Conservation (phyloP, 2,888 invertebrate genomes). For the Ceriagrion tenellum region DNA sequence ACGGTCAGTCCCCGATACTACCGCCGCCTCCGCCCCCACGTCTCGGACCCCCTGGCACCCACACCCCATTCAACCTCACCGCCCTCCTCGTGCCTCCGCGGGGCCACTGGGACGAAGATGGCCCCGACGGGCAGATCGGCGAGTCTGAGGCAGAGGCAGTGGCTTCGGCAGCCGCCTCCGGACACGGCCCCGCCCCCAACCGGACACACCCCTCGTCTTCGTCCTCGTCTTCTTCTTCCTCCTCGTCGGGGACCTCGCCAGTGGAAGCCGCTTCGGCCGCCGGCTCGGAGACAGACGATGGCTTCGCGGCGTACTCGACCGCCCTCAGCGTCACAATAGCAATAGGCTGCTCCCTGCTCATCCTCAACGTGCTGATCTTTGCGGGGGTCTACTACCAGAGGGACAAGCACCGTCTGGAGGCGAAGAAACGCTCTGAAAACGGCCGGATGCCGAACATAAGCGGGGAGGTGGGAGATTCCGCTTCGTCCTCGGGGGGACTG, state of each 20-base stretch:
- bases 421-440: slow-evolving; percentile 88
- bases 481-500: slow-evolving; percentile 76
- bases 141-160: slow-evolving; percentile 74
- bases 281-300: slow-evolving; percentile 82
- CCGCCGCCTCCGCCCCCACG: slow-evolving; percentile 79
- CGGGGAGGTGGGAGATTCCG: slow-evolving; percentile 84
- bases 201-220: slow-evolving; percentile 76
- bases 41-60: slow-evolving; percentile 75
- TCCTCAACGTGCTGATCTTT: slow-evolving; percentile 95
- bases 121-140: slow-evolving; percentile 78
- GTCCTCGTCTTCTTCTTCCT: background rate
- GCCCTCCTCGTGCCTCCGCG: slow-evolving; percentile 50
- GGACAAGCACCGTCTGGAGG: slow-evolving; percentile 86
- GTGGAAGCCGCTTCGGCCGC: slow-evolving; percentile 70
- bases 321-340: slow-evolving; percentile 96
- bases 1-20: slow-evolving; percentile 76
- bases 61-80: slow-evolving; percentile 71
- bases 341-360: slow-evolving; percentile 94
- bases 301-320: slow-evolving; percentile 94
- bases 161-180: slow-evolving; percentile 80
- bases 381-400: slow-evolving; percentile 97
- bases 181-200: slow-evolving; percentile 75
- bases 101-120: slow-evolving; percentile 74
- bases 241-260: slow-evolving; percentile 56
- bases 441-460: slow-evolving; percentile 92